Conservation (phyloP, 1,140 invertebrate genomes). For the Zeugodacus cucurbitae region DNA sequence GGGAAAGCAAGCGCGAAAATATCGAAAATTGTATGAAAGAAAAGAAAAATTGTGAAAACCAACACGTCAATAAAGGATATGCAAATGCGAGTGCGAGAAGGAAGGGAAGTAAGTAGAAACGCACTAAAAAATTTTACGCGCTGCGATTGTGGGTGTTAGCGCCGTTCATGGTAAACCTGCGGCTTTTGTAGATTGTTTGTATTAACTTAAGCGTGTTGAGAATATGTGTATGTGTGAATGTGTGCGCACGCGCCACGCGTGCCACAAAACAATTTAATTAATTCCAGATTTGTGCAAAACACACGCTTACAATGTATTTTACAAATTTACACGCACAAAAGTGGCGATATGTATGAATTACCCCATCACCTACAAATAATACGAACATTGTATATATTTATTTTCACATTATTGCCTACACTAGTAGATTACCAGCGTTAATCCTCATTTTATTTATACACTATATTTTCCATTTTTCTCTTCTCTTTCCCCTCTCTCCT, state of each 20-base stretch:
- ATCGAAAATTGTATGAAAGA: background rate
- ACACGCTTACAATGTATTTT: constrained; percentile 50
- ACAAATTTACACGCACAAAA: constrained; percentile 48
- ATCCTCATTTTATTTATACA: background rate
- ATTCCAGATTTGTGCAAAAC: constrained; percentile 61
- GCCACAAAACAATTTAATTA: constrained; percentile 63
- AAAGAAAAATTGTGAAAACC: too few species aligned
- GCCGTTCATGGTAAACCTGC: background rate
- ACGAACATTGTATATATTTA: background rate
- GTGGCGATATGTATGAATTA: constrained; percentile 44
- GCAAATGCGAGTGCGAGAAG: background rate
- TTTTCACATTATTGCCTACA: background rate
- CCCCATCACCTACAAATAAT: background rate
- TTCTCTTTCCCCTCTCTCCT: background rate
- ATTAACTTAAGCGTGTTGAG: too few species aligned
- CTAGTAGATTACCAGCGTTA: too few species aligned
- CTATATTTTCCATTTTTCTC: background rate
- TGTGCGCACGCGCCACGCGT: constrained; percentile 50
- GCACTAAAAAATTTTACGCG: background rate
- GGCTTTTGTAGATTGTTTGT: too few species aligned
- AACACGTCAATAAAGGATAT: background rate
- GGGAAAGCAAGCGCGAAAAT: background rate
- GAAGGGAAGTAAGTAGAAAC: background rate
- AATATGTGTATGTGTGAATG: background rate
- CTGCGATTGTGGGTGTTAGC: background rate